Percentiles rank a stretch among this genome's conserved stretches.
phyloP scores from a whole-genome alignment of 1,140 invertebrate species.

The Diabrotica virgifera region DNA sequence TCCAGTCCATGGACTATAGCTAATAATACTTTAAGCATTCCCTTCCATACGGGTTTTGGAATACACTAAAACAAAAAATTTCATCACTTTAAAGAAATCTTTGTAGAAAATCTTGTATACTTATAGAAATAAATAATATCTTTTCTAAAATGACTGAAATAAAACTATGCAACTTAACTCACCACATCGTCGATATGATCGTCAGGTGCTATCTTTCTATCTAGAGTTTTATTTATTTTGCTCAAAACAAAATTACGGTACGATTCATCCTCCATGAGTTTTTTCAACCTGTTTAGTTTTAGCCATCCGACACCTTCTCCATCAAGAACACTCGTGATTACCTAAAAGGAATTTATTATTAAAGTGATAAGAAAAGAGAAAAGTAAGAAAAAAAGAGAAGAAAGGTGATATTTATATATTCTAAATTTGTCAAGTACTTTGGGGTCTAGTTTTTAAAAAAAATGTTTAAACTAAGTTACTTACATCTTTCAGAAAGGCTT shows the following conservation, averaged over 20 bases:
- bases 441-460: background rate
- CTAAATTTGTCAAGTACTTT: too few species aligned
- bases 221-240: slow-evolving; percentile 91
- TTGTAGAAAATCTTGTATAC: background rate
- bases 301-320: slow-evolving; percentile 98
- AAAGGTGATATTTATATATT: too few species aligned
- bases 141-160: background rate
- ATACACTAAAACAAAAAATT: slow-evolving; percentile 64
- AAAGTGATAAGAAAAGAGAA: too few species aligned
- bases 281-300: slow-evolving; percentile 89
- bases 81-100: slow-evolving; percentile 9
- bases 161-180: slow-evolving; percentile 47
- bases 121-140: too few species aligned
- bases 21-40: slow-evolving; percentile 90
- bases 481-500: slow-evolving; percentile 82
- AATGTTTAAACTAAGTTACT: slow-evolving; percentile 37
- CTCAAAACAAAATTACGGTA: slow-evolving; percentile 95
- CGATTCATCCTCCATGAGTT: slow-evolving; percentile 98
- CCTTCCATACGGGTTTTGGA: slow-evolving; percentile 89
- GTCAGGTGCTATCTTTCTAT: slow-evolving; percentile 90
- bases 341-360: slow-evolving; percentile 54
- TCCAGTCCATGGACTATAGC: slow-evolving; percentile 88
- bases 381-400: too few species aligned
- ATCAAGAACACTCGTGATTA: slow-evolving; percentile 86
- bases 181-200: slow-evolving; percentile 98